phyloP scores from a whole-genome alignment of 2,888 invertebrate genomes.

The Suillia variegata region DNA sequence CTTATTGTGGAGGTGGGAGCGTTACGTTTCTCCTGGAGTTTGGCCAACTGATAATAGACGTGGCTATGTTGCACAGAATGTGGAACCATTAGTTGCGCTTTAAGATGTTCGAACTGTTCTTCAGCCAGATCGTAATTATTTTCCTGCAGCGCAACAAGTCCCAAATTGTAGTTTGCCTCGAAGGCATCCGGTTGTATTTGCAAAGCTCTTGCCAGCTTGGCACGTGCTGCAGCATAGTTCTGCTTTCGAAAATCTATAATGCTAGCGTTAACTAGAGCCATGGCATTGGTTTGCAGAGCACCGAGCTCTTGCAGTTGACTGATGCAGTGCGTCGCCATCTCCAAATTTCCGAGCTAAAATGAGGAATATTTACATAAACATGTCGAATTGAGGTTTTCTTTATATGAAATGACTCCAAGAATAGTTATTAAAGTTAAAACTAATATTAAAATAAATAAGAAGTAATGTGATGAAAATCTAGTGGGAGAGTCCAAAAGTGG shows the following conservation, averaged over 20 bases:
- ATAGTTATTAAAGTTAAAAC: not conserved
- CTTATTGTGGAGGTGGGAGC: slow-evolving; percentile 25
- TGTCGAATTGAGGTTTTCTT: no score
- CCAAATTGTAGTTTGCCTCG: slow-evolving; percentile 83
- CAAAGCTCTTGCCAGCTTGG: slow-evolving; percentile 76
- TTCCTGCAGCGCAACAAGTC: slow-evolving; percentile 63
- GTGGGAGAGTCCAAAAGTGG: no score
- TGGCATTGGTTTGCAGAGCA: slow-evolving; percentile 71
- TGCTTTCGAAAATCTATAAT: slow-evolving; percentile 76
- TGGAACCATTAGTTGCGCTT: slow-evolving; percentile 57
- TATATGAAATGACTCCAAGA: no score
- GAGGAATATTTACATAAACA: not conserved
- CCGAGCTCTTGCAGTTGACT: slow-evolving; percentile 73
- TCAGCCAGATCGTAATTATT: slow-evolving; percentile 77
- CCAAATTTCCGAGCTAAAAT: slow-evolving; percentile 75
- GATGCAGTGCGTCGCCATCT: slow-evolving; percentile 79
- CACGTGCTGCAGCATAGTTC: slow-evolving; percentile 73
- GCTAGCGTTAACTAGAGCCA: slow-evolving; percentile 84
- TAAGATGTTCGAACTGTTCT: slow-evolving; percentile 76
- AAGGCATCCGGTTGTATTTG: slow-evolving; percentile 81
- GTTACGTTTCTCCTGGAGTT: slow-evolving; percentile 70
- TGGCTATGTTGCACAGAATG: slow-evolving; percentile 63
- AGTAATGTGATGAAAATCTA: not conserved
- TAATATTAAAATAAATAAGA: not conserved
- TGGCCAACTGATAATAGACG: slow-evolving; percentile 76